Base-by-base conservation (phyloP, 2,113 vertebrate species). In the Datnioides undecimradiatus region DNA sequence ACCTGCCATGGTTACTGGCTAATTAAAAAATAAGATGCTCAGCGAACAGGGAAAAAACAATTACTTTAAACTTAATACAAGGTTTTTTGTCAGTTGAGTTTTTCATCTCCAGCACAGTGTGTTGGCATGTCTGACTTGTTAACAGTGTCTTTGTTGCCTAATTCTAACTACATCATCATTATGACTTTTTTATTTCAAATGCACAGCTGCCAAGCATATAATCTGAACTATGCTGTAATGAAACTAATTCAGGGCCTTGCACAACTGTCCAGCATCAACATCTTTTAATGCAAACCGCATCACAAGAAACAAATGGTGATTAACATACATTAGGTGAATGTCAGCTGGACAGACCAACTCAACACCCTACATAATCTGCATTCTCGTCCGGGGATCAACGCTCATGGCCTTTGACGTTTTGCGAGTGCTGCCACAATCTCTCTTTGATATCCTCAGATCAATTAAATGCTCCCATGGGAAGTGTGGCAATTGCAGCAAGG, bases 381-480 rank as follows among this genome's bases (percentile, higher is more conserved):
- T 83, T 51, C 80, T 38, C 36, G 43, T 58, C 70, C 49, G 31
- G 21, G 58, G 57, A 76, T 90, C 63, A 78, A 51, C 76, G 48
- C 48, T 79, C 17, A 17, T 12, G 59, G 21, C 60, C 69, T 77
- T 60, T 80, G 67, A 79, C 83, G 66, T 81, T 74, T 54, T 8
- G 3, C 9, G 31, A 46, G 13, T 9, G 54, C 64, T 49, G 60
- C 90, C 79, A 74, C 78, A 85, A 70, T 90, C 63, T 84, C 41
- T 62, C 23, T 87, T 81, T 87, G 84, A 88, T 87, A 59, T 75
- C 52, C 45, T 43, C 36, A 16, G 64, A 88, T 88, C 80, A 79
- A 76, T 89, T 76, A 57, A 43, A 33, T 8, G 38, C 36, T 73
- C 77, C 46, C 33, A 10, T 4, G 45, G 82, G 82, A 68, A 29